Percentiles rank a stretch among this genome's conserved stretches.
These are phyloP conservation scores for Mus minutoides DNA, from an alignment of 2,797 vertebrate genomes.

Conservation along the genomic window DNA sequence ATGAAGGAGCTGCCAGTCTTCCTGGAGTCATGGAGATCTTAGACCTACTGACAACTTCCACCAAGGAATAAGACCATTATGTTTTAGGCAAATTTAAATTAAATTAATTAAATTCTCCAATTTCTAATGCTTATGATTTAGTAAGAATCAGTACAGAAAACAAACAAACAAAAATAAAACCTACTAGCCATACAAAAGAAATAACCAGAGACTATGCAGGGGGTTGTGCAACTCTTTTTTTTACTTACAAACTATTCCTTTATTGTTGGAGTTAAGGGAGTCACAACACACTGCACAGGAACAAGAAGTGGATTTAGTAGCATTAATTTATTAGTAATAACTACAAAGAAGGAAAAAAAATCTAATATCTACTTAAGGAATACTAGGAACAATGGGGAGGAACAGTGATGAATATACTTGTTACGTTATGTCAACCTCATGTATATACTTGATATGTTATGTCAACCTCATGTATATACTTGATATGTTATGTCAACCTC, in stretches of 20 bases:
- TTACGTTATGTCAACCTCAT: not conserved
- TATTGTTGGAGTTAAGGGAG: not conserved
- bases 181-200: not conserved
- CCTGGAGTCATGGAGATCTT: not conserved
- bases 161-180: not conserved
- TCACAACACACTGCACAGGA: not conserved
- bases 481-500: too few relatives aligned
- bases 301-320: not conserved
- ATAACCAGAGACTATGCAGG: not conserved
- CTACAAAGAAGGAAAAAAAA: not conserved
- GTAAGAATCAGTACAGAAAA: not conserved
- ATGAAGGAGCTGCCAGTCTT: not conserved
- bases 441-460: too few relatives aligned
- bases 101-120: not conserved
- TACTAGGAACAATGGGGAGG: not conserved
- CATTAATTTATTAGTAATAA: constrained; percentile 6
- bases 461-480: not conserved
- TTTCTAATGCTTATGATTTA: constrained; percentile 19
- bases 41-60: not conserved
- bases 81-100: not conserved
- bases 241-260: not conserved
- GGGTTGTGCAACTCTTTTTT: fast-evolving
- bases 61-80: not conserved
- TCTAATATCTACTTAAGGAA: not conserved
- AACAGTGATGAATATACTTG: not conserved